A percentile compares a stretch with the other conserved stretches of the same genome.
phyloP scores from a whole-genome alignment of 2,888 invertebrate genomes.

The Epinotia brunnichana region DNA sequence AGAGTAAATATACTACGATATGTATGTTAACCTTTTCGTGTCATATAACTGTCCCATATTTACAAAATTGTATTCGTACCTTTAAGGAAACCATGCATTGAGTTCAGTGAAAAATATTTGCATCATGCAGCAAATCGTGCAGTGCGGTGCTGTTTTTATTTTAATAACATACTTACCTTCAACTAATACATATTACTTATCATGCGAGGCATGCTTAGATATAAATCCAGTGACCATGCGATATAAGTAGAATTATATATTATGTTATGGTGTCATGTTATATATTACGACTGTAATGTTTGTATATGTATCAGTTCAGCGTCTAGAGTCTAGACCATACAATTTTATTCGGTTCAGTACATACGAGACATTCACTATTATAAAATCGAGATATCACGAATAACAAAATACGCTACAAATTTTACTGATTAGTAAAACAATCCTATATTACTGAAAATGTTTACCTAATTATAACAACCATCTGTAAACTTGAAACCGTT shows the following conservation, averaged over 20 bases:
- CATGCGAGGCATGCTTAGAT: conserved; percentile 43
- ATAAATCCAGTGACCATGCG: conserved; percentile 47
- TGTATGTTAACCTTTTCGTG: conserved; percentile 5
- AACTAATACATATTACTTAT: conserved; percentile 16
- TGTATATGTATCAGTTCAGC: conserved; percentile 71
- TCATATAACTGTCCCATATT: conserved; percentile 77
- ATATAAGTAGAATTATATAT: conserved; percentile 50
- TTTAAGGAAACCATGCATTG: conserved; percentile 63
- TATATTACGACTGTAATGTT: conserved; percentile 65
- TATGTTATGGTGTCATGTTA: conserved; percentile 64
- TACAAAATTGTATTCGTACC: conserved; percentile 69
- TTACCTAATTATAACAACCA: conserved; percentile 82
- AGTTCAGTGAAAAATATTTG: conserved; percentile 56
- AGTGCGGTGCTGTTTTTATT: conserved; percentile 54
- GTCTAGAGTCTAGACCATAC: conserved; percentile 50
- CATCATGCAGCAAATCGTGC: conserved; percentile 74
- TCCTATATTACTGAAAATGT: conserved; percentile 70
- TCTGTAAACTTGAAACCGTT: conserved; percentile 79
- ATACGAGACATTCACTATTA: conserved; percentile 66
- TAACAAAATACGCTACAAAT: conserved; percentile 26
- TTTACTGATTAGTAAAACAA: conserved; percentile 48
- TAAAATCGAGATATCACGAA: conserved; percentile 54
- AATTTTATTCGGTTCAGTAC: conserved; percentile 4
- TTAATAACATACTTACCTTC: conserved; percentile 57
- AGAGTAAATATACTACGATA: neutral